A percentile compares a stretch with the other conserved stretches of the same genome.
phyloP scores from a whole-genome alignment of 2,113 vertebrate species.

The Prietella phreatophila region DNA sequence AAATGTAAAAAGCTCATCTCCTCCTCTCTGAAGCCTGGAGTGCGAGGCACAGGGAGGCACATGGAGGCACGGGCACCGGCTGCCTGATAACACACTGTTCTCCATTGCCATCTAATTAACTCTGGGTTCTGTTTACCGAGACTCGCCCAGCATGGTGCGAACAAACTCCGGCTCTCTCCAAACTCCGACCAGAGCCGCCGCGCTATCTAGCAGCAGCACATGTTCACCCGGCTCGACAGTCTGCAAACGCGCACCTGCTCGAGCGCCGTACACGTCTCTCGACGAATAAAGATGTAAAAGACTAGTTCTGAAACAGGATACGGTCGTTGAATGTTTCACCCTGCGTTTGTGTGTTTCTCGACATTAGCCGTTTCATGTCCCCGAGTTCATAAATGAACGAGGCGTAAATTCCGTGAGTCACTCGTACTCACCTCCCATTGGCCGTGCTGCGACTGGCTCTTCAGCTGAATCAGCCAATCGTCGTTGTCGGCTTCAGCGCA shows the following conservation, averaged over 20 bases:
- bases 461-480: constrained; percentile 96
- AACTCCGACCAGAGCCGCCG: background rate
- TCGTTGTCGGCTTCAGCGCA: constrained; percentile 87
- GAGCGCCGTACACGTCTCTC: background rate
- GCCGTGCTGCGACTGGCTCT: constrained; percentile 83
- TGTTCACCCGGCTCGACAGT: background rate
- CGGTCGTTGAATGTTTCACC: background rate
- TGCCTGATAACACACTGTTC: constrained; percentile 45
- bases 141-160: constrained; percentile 15
- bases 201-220: constrained; percentile 23
- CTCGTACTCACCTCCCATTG: constrained; percentile 88
- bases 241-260: background rate
- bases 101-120: constrained; percentile 50
- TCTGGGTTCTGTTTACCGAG: constrained; percentile 42
- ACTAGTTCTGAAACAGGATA: background rate
- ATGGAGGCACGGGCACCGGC: constrained; percentile 4
- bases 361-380: background rate
- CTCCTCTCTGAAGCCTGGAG: constrained; percentile 39
- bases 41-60: constrained; percentile 15
- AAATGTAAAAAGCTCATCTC: constrained; percentile 13
- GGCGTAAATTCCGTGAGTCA: background rate
- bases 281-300: too few species aligned
- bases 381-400: background rate
- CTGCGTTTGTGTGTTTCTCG: background rate
- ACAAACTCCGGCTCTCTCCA: background rate